Evolutionary conservation across 1,140 invertebrate species (phyloP).

Genomic region (Hylaeus volcanicus): DNA sequence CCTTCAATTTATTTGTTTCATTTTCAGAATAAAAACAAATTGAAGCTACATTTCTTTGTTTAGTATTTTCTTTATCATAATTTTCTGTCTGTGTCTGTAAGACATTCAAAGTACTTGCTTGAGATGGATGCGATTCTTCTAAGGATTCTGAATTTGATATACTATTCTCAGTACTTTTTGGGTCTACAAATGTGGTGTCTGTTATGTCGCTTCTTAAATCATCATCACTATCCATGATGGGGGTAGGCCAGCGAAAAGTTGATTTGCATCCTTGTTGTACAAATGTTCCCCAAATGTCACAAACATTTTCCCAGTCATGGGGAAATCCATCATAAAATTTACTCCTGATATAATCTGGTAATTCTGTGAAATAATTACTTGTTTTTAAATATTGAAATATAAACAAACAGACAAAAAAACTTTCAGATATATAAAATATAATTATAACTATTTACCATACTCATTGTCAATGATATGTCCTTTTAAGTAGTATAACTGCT

Average conservation of each 20-base stretch:
- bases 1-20: conserved; percentile 50
- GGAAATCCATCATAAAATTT: conserved; percentile 78
- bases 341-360: conserved; percentile 72
- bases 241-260: conserved; percentile 74
- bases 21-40: background rate
- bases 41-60: background rate
- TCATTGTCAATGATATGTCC: conserved; percentile 70
- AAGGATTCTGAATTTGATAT: background rate
- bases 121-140: background rate
- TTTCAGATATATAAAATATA: background rate
- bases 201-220: conserved; percentile 72
- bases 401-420: background rate
- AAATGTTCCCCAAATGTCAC: conserved; percentile 70
- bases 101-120: background rate
- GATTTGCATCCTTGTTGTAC: conserved; percentile 50
- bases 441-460: conserved; percentile 59
- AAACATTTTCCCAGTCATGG: conserved; percentile 76
- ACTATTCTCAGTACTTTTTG: background rate
- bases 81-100: background rate
- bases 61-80: background rate
- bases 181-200: conserved; percentile 45
- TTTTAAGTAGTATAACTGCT: conserved; percentile 68
- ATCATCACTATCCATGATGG: conserved; percentile 73
- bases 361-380: conserved; percentile 62
- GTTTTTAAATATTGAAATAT: too few relatives aligned